A percentile compares a stretch with the other conserved stretches of the same genome.
These are phyloP conservation scores for Pluvialis apricaria DNA, from an alignment of 2,113 vertebrate genomes.

Conservation along the genomic window DNA sequence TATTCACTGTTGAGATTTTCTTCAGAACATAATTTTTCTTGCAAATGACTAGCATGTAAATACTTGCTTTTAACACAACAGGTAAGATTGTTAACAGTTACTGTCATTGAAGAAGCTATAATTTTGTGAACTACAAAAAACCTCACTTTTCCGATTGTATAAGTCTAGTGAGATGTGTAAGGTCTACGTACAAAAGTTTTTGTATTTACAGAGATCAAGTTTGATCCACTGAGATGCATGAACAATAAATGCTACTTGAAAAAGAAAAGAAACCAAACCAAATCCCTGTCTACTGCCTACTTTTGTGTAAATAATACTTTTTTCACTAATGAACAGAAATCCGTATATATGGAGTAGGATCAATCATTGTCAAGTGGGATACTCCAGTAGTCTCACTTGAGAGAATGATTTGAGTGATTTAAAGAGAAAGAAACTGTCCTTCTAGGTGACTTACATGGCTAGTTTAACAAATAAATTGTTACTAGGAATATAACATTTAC, in stretches of 20 bases:
- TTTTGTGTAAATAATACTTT: not conserved
- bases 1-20: not conserved
- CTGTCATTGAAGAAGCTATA: not conserved
- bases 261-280: not conserved
- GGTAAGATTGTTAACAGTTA: not conserved
- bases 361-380: accelerated
- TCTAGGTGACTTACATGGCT: not conserved
- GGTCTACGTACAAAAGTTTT: not conserved
- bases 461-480: not conserved
- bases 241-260: not conserved
- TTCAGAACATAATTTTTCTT: not conserved
- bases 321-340: not conserved
- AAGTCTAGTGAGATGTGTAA: not conserved
- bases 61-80: not conserved
- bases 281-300: not conserved
- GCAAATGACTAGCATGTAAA: not conserved
- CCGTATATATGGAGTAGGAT: not conserved
- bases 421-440: not conserved
- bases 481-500: not conserved
- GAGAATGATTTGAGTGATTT: not conserved
- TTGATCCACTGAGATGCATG: not conserved
- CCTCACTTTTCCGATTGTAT: not conserved
- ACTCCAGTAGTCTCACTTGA: not conserved
- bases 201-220: not conserved
- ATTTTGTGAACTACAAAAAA: not conserved